Evolutionary conservation across 2,797 vertebrate genomes (phyloP).

Genomic region (Thunnus albacares): DNA sequence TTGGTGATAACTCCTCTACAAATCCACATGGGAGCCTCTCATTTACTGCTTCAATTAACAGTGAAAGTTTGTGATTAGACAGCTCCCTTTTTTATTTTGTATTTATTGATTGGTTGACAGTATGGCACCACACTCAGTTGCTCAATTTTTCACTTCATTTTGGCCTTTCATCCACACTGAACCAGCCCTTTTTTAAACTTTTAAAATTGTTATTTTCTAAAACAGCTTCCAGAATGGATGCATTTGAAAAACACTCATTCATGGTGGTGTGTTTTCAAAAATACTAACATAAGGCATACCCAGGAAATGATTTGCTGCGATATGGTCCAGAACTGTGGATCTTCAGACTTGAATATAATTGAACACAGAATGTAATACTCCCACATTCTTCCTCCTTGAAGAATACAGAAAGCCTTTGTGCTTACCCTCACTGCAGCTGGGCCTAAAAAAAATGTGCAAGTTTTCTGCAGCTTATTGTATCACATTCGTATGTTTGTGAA

Average conservation of each 20-base stretch:
- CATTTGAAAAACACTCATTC: too few species aligned
- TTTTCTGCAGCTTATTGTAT: conserved; percentile 5
- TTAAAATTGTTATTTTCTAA: too few species aligned
- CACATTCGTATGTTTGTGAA: neutral
- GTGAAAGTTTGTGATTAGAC: too few species aligned
- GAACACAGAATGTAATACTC: neutral
- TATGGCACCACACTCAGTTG: too few species aligned
- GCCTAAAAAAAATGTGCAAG: neutral
- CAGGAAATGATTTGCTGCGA: neutral
- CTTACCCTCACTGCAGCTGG: neutral
- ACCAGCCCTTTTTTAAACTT: neutral
- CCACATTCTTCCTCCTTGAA: conserved; percentile 1
- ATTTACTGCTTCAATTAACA: neutral
- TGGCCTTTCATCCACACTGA: neutral
- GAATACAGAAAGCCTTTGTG: conserved; percentile 21
- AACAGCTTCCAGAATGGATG: too few species aligned
- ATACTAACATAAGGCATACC: neutral
- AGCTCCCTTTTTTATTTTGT: too few species aligned
- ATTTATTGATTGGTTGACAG: too few species aligned
- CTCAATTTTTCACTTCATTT: neutral
- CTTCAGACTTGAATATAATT: too few species aligned
- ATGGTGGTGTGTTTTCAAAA: neutral
- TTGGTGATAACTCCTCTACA: neutral
- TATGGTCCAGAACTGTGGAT: neutral
- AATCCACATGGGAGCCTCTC: neutral